These are phyloP conservation scores for Adrianichthys oophorus DNA, from an alignment of 2,797 vertebrate genomes.

Conservation along the genomic window DNA sequence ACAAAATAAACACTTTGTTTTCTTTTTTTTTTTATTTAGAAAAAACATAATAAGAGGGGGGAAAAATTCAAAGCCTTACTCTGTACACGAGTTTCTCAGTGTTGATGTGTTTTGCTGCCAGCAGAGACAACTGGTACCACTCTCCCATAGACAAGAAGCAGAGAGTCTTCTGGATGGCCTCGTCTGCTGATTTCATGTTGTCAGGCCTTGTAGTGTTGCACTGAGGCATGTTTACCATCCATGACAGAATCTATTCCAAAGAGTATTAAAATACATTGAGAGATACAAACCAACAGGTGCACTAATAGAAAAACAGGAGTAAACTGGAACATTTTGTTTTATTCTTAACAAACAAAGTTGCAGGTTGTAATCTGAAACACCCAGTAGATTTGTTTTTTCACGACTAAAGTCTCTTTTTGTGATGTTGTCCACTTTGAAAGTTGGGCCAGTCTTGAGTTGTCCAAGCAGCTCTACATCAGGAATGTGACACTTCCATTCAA, in stretches of 20 bases:
- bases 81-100: constrained; percentile 83
- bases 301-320: background rate
- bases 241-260: constrained; percentile 69
- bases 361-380: background rate
- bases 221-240: constrained; percentile 62
- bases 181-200: constrained; percentile 36
- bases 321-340: no score
- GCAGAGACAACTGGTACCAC: constrained; percentile 80
- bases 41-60: constrained; percentile 4
- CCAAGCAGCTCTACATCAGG: no score
- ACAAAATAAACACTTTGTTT: constrained; percentile 1
- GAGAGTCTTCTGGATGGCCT: constrained; percentile 59
- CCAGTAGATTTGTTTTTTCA: background rate
- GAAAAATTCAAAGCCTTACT: constrained; percentile 67
- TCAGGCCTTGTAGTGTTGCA: constrained; percentile 45
- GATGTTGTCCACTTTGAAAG: no score
- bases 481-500: no score
- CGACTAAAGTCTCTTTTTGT: no score
- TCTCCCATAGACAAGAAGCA: constrained; percentile 77
- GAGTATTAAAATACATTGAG: constrained; percentile 11
- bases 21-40: constrained; percentile 1
- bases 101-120: constrained; percentile 81
- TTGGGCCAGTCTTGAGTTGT: no score
- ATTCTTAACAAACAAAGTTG: no score
- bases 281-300: background rate